phyloP scores from a whole-genome alignment of 2,888 invertebrate species.

The Parnassius apollo region DNA sequence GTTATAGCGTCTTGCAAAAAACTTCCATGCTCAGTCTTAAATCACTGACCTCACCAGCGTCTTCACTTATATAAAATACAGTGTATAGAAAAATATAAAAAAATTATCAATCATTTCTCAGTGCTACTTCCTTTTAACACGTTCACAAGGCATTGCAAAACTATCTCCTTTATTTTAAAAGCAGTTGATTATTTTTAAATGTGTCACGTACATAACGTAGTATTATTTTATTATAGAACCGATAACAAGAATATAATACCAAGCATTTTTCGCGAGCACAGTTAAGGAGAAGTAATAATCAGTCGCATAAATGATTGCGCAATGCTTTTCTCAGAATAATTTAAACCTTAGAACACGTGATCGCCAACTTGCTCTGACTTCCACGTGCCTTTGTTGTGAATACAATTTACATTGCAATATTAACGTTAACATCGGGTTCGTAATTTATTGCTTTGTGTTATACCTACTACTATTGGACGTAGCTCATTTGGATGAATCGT shows the following conservation, averaged over 20 bases:
- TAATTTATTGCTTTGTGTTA: slow-evolving; percentile 5
- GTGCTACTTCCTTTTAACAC: too few species aligned
- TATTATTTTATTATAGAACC: too few species aligned
- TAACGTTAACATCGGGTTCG: slow-evolving; percentile 3
- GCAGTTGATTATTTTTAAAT: slow-evolving; percentile 27
- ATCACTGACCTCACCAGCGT: too few species aligned
- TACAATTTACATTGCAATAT: slow-evolving; percentile 19
- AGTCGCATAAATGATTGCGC: slow-evolving; percentile 4
- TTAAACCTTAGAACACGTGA: slow-evolving; percentile 17
- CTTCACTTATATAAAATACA: too few species aligned
- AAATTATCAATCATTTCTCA: too few species aligned
- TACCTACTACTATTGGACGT: not conserved
- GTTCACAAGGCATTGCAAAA: too few species aligned
- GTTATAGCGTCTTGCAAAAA: too few species aligned
- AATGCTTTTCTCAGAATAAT: slow-evolving; percentile 5
- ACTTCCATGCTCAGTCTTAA: too few species aligned
- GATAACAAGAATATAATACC: too few species aligned
- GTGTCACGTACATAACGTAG: slow-evolving; percentile 25
- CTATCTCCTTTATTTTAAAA: too few species aligned
- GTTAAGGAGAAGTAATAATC: not conserved
- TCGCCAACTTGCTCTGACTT: not conserved
- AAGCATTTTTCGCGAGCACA: not conserved
- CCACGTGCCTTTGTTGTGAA: slow-evolving; percentile 21
- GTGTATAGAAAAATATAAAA: too few species aligned
- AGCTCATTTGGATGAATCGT: not conserved